These are phyloP conservation scores for Dyspetes luteomarginatus DNA, from an alignment of 2,888 invertebrate genomes.

Conservation along the genomic window DNA sequence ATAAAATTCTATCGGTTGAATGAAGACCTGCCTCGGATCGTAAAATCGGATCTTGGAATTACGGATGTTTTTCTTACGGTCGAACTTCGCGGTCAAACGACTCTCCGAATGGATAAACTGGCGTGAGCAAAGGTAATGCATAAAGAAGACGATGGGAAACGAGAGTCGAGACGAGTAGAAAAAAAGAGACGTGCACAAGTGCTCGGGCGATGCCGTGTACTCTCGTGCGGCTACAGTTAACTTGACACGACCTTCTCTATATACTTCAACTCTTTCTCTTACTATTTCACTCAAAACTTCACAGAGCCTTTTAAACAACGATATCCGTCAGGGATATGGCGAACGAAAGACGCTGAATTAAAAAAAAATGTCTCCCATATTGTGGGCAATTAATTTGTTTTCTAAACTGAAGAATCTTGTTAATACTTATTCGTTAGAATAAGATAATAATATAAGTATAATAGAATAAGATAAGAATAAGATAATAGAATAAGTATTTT, in stretches of 20 bases:
- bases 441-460: neutral
- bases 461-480: too few species aligned
- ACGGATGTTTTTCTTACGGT: slow-evolving; percentile 33
- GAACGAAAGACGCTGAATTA: neutral
- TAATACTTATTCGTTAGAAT: neutral
- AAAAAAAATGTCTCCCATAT: neutral
- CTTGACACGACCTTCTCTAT: slow-evolving; percentile 50
- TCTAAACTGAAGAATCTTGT: neutral
- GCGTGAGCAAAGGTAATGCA: neutral
- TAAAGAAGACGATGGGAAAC: slow-evolving; percentile 27
- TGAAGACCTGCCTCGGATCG: slow-evolving; percentile 6
- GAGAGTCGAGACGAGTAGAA: slow-evolving; percentile 43
- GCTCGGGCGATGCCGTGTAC: slow-evolving; percentile 35
- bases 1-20: neutral
- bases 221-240: slow-evolving; percentile 52
- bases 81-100: slow-evolving; percentile 50
- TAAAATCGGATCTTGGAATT: slow-evolving; percentile 39
- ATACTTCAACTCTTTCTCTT: slow-evolving; percentile 30
- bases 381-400: neutral
- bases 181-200: slow-evolving; percentile 31
- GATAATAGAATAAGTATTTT: too few species aligned
- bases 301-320: slow-evolving; percentile 18
- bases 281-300: neutral
- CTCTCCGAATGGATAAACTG: slow-evolving; percentile 40
- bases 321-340: neutral